Base-by-base conservation (phyloP, 2,797 vertebrate genomes). In the Labroides dimidiatus region DNA sequence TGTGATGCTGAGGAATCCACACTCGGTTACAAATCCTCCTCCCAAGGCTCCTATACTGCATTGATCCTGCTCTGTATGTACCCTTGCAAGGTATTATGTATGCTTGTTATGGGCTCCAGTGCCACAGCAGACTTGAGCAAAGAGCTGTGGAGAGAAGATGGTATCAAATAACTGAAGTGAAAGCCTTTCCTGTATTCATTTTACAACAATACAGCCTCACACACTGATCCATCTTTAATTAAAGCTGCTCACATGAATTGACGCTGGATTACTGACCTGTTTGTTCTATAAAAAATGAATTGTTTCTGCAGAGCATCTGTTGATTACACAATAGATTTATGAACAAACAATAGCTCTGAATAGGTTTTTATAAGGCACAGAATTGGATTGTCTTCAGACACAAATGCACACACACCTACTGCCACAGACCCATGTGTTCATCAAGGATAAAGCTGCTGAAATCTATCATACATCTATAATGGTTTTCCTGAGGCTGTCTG, bases 31-130 rank as follows among this genome's bases (percentile, higher is more conserved):
- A 77, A 80, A 78, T 83, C 78, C 70, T 75, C 65, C 72, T 82
- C 75, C 75, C 58, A 72, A 62, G 70, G 56, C 78, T 78, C 72
- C 61, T 59, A 70, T 51, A 41, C 69, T 14, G 64, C 82, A 81
- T 78, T 82, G 72, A 80, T 89, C 75, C 71, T 59, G 45, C 83
- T 75, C 77, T 66, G 69, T 78, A 58, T 80, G 62, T 74, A 67
- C 39, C 55, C 37, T 64, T 59, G 60, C 64, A 69, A 62, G 67
- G 67, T 72, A 87, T 66, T 81, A 81, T 82, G 57, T 62, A 69
- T 82, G 74, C 67, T 71, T 77, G 60, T 82, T 82, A 73, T 80
- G 64, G 75, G 75, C 64, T 65, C 56, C 45, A 61, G 64, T 55
- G 69, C 64, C 33, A 78, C 54, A 69, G 59, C 52, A 69, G 61